Base-by-base conservation (phyloP, 2,113 vertebrate genomes). In the Perca schrenkii region DNA sequence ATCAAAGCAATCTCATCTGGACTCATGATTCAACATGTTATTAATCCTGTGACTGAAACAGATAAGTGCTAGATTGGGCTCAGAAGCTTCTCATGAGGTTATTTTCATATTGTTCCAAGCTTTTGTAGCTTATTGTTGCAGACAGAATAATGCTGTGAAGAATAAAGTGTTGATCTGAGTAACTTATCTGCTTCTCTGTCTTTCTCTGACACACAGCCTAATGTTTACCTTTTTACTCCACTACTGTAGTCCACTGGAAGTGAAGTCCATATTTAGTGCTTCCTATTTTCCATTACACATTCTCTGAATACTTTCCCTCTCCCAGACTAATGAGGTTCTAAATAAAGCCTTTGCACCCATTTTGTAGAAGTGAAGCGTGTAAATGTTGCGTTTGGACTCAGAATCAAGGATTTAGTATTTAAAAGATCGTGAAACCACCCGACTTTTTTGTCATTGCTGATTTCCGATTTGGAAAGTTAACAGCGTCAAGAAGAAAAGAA, bases 141-240 rank as follows among this genome's bases (percentile, higher is more conserved):
- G 82, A 82, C 76, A 66, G 74, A 86, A 58, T 79, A 86, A 90
- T 92, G 89, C 88, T 89, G 88, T 93, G 83, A 92, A 89, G 82
- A 95, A 94, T 95, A 95, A 93, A 95, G 80, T 92, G 89, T 92
- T 63, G 68, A 84, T 90, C 71, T 31, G 13, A 88, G 46, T 40
- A 6, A 76, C 61, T 46, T 15, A 22, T 25, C 0, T 58, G 31
- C 56, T 8, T 46, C 22, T 69, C 21, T 50, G 4, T 83, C 28
- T 68, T 50, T 80, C 1, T 60, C 58, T 50, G 13, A 50, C 28
- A 53, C 40, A 40, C 22, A 72, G 2, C 5, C 8, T 68, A 36
- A 28, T 47, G 3, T 71, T 67, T 67, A 34, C n/a, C 52, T 64
- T 86, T 66, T 79, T 46, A 60, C 19, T 72, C 6, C 40, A 15